These are phyloP conservation scores for Vimba vimba DNA, from an alignment of 2,113 vertebrate species.

Conservation along the genomic window DNA sequence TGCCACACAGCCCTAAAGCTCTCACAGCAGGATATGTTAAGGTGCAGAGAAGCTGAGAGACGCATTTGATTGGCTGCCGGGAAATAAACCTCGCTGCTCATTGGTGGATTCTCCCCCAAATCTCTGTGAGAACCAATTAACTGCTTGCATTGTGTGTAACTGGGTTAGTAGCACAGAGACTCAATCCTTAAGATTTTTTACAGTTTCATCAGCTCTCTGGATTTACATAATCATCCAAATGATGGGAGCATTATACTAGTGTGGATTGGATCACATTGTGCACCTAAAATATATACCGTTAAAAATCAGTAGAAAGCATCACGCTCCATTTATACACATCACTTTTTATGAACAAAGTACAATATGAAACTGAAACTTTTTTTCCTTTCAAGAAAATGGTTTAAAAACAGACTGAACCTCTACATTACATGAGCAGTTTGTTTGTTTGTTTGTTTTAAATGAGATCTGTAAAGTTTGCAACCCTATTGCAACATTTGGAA, in stretches of 20 bases:
- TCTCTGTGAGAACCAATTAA: slow-evolving; percentile 37
- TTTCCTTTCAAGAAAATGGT: neutral
- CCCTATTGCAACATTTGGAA: neutral
- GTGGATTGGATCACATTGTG: neutral
- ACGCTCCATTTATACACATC: neutral
- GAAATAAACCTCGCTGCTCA: neutral
- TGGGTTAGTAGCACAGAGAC: slow-evolving; percentile 51
- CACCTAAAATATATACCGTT: slow-evolving; percentile 7
- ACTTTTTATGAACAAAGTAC: neutral
- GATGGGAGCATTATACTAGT: neutral
- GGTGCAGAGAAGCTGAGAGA: neutral
- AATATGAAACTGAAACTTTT: neutral
- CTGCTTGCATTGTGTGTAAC: slow-evolving; percentile 39
- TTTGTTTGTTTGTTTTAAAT: too few species aligned
- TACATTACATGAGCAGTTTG: too few species aligned
- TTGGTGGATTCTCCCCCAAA: slow-evolving; percentile 37
- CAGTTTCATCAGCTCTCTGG: slow-evolving; percentile 18
- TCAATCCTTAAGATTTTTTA: slow-evolving; percentile 24
- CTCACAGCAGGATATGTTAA: slow-evolving; percentile 22
- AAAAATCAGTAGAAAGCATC: neutral
- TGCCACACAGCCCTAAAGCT: slow-evolving; percentile 1
- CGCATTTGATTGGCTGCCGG: slow-evolving; percentile 14
- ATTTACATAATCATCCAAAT: slow-evolving; percentile 41
- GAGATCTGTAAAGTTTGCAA: neutral
- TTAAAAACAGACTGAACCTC: neutral